These are phyloP conservation scores for Cochlearius cochlearius DNA, from an alignment of 2,113 vertebrate species.

Conservation along the genomic window DNA sequence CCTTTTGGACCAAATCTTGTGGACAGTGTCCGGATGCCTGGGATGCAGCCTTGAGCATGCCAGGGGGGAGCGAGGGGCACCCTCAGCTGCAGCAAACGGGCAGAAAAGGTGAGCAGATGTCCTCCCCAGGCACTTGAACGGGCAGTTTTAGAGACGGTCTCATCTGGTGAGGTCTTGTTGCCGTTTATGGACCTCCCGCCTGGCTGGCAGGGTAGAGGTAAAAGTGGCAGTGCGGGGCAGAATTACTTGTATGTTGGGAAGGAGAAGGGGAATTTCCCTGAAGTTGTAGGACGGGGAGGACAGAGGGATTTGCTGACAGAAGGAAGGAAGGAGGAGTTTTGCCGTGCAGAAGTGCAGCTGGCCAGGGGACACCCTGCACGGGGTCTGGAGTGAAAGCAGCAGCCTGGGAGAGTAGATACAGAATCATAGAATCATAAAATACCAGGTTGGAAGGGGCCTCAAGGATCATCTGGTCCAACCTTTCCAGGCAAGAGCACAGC, in stretches of 20 bases:
- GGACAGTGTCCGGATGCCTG: not conserved
- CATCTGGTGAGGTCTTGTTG: not conserved
- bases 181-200: not conserved
- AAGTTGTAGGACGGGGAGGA: not conserved
- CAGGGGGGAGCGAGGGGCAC: not conserved
- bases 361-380: fast-evolving
- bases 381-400: not conserved
- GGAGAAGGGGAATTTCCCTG: not conserved
- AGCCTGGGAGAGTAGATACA: not conserved
- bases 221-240: not conserved
- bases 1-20: not conserved
- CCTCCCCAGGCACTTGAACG: fast-evolving
- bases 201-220: not conserved
- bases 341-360: not conserved
- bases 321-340: not conserved
- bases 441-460: too few relatives aligned
- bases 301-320: not conserved
- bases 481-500: too few relatives aligned
- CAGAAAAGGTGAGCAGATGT: not conserved
- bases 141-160: not conserved
- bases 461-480: too few relatives aligned
- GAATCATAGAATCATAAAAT: not conserved
- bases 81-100: not conserved
- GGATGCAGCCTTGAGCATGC: not conserved
- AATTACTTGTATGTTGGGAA: not conserved